phyloP scores from a whole-genome alignment of 2,888 invertebrate genomes.

The Malacosoma neustria region DNA sequence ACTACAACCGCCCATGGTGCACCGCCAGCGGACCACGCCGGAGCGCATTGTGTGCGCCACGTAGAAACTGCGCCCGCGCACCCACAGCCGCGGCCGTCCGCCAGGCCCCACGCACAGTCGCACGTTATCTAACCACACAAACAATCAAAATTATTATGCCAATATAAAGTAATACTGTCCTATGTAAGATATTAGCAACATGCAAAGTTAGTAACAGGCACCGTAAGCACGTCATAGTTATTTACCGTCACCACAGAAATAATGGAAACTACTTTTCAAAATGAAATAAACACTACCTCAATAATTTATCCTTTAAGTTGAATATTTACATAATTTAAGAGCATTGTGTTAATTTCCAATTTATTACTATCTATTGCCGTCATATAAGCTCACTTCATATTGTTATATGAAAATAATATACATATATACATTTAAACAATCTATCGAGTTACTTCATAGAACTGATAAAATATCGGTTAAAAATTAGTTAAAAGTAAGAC shows the following conservation, averaged over 20 bases:
- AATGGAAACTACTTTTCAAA: conserved; percentile 12
- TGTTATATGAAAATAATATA: too few relatives aligned
- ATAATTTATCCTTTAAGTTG: conserved; percentile 5
- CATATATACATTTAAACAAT: too few relatives aligned
- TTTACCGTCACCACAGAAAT: too few relatives aligned
- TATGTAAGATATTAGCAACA: conserved; percentile 10
- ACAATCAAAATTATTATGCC: conserved; percentile 8
- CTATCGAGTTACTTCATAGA: too few relatives aligned
- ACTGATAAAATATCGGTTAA: too few relatives aligned
- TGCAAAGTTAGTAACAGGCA: conserved; percentile 13
- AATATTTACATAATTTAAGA: not conserved
- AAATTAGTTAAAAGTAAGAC: not conserved
- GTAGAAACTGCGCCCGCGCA: conserved; percentile 65
- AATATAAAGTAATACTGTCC: not conserved
- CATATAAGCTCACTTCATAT: conserved; percentile 5
- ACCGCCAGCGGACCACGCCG: conserved; percentile 65
- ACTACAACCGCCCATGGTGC: conserved; percentile 67
- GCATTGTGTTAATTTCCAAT: too few relatives aligned
- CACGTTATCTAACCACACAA: conserved; percentile 42
- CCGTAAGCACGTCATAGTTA: conserved; percentile 9
- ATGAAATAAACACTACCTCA: conserved; percentile 6
- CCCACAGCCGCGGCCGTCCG: conserved; percentile 63
- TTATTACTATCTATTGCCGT: conserved; percentile 3
- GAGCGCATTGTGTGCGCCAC: conserved; percentile 69
- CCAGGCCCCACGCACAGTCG: conserved; percentile 63